Base-by-base conservation (phyloP, 2,797 vertebrate species). In the Prunella strophiata region DNA sequence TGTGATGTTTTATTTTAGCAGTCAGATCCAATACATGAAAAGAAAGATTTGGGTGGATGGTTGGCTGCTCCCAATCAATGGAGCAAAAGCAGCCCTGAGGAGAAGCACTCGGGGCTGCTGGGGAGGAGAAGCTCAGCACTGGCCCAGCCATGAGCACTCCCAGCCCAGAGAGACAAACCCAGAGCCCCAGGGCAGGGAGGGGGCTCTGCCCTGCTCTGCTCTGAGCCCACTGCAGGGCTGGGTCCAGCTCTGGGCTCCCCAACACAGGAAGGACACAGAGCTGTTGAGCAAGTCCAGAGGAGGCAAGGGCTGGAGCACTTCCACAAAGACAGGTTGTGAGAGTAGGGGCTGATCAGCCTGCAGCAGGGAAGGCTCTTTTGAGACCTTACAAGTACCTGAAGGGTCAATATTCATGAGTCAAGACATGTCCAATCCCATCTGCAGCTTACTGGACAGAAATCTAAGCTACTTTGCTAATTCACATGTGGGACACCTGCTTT, bases 181-280 rank as follows among this genome's bases (percentile, higher is more conserved):
- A 43, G 45, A 65, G 58, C 32, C 3, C 17, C 0, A 2, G 50
- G 58, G 67, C 27, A 65, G 75, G 36, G 67, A 87, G 45, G 36
- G n/a, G 32, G 3, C 6, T 30, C 45, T 72, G 38, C 19, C 34
- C 30, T 26, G 23, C 15, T 27, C 71, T 52, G 57, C 30, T 16
- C 50, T 16, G 27, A 43, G 2, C 30, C 22, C 59, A 9, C 17
- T 34, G 47, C 38, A 40, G n/a, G 5, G 52, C 52, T 47, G 25
- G 1, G 3, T 3, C 51, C 61, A 40, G 52, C 43, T 43, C 13
- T 21, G 68, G 16, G 6, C 2, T 16, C 2, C 40, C 9, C 26
- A 42, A 0, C 5, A 18, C 1, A 5, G 11, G 7, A 11, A 45
- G 29, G 26, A 61, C 8, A 2, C 2, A 18, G 40, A 32, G 7